Conservation (phyloP, 2,113 vertebrate species). For the Spea multiplicata region DNA sequence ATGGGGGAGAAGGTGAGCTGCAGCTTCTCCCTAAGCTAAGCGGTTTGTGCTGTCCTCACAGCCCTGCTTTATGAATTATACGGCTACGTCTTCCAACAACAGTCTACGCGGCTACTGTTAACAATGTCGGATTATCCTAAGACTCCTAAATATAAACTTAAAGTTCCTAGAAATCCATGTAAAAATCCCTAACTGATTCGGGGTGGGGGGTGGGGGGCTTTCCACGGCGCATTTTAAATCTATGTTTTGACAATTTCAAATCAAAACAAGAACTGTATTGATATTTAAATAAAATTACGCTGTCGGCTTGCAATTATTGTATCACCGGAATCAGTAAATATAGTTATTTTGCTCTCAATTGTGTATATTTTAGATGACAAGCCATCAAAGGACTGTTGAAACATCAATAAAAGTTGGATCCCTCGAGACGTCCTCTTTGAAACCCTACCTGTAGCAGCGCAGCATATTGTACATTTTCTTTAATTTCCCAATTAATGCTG, state of each 20-base stretch:
- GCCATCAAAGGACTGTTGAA: conserved; percentile 4
- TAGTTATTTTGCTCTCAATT: background rate
- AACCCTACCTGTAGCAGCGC: background rate
- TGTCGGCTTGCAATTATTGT: conserved; percentile 14
- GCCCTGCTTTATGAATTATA: too few species aligned
- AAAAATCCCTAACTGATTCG: too few species aligned
- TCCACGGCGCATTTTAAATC: background rate
- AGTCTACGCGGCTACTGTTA: too few species aligned
- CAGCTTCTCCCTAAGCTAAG: too few species aligned
- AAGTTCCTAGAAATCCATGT: too few species aligned
- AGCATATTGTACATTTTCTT: background rate
- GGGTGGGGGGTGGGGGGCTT: too few species aligned
- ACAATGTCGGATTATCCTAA: too few species aligned
- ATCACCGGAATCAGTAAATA: conserved; percentile 6
- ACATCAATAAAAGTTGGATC: background rate
- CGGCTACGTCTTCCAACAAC: too few species aligned
- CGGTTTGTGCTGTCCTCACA: too few species aligned
- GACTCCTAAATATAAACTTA: too few species aligned
- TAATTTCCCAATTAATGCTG: conserved; percentile 1
- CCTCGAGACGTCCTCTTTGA: background rate
- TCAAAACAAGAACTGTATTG: background rate
- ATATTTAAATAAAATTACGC: conserved; percentile 5
- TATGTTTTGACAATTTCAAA: background rate
- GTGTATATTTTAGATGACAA: background rate
- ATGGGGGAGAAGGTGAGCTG: too few species aligned